These are phyloP conservation scores for Drosophila triauraria DNA, from an alignment of 1,140 invertebrate species.

Conservation along the genomic window DNA sequence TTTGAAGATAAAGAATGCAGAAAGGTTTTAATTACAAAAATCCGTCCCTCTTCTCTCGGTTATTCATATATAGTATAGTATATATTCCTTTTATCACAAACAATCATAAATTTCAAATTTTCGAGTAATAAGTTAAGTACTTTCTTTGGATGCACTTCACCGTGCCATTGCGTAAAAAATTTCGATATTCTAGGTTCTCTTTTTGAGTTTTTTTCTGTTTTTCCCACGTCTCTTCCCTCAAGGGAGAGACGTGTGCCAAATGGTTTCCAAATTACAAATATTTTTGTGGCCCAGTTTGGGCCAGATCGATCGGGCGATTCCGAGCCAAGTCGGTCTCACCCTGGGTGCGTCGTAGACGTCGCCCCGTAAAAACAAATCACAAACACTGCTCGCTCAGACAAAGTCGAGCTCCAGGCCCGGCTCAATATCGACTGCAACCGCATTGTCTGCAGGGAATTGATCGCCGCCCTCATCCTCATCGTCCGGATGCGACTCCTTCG, in stretches of 20 bases:
- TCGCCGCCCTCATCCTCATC: slow-evolving; percentile 28
- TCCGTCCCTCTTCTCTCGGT: slow-evolving; percentile 4
- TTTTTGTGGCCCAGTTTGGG: slow-evolving; percentile 29
- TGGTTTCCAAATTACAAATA: slow-evolving; percentile 73
- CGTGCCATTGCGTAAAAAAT: slow-evolving; percentile 74
- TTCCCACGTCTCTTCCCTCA: slow-evolving; percentile 45
- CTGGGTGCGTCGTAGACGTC: slow-evolving; percentile 1
- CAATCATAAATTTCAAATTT: slow-evolving; percentile 80
- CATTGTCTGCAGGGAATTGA: slow-evolving; percentile 65
- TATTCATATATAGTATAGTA: slow-evolving; percentile 38
- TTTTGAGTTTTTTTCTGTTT: slow-evolving; percentile 23
- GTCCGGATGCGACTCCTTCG: slow-evolving; percentile 46
- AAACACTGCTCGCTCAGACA: slow-evolving; percentile 62
- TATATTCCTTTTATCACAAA: slow-evolving; percentile 74
- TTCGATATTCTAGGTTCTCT: slow-evolving; percentile 66
- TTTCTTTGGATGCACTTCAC: slow-evolving; percentile 36
- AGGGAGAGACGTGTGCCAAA: slow-evolving; percentile 64
- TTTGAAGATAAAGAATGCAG: slow-evolving; percentile 64
- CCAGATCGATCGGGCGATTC: slow-evolving; percentile 21
- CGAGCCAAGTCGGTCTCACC: slow-evolving; percentile 15
- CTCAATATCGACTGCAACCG: slow-evolving; percentile 82
- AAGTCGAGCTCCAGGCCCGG: slow-evolving; percentile 80
- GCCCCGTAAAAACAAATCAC: slow-evolving; percentile 61
- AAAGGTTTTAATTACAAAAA: slow-evolving; percentile 75
- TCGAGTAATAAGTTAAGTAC: slow-evolving; percentile 70